Base-by-base conservation (phyloP, 2,888 invertebrate species). In the Phaonia tiefii region DNA sequence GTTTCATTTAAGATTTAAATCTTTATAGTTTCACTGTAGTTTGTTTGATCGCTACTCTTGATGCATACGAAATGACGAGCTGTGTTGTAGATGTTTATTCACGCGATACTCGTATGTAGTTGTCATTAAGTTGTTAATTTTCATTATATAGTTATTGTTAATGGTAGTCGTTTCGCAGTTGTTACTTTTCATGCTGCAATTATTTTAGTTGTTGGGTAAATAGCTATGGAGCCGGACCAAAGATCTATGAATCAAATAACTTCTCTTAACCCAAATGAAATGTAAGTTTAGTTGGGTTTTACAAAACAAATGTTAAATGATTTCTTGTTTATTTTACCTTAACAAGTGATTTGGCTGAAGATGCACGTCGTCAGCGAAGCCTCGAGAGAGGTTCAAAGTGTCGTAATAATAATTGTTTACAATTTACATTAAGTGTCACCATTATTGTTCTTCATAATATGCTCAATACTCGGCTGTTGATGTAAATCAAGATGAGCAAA, bases 41-140 rank as follows among this genome's bases (percentile, higher is more conserved):
- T n/a, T n/a, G n/a, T n/a, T n/a, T n/a, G n/a, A n/a, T n/a, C 10
- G 20, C 46, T 15, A 46, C 58, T 58, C 31, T 31, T 1, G 7
- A 39, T 63, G 63, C 4, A 63, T 63, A 20, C 22, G 17, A 42
- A 63, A 63, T 42, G 11, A 13, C 11, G 7, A 22, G 31, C 54
- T n/a, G n/a, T n/a, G n/a, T n/a, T n/a, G n/a, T n/a, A n/a, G n/a
- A 54, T 54, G 42, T 2, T 39, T 60, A 15, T 20, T 20, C 15
- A 60, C 37, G 0, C 2, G 15, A 15, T 15, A 15, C 39, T 60
- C 7, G 60, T 26, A 2, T 39, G 22, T 8, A 37, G 17, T 69
- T 71, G 49, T 51, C 77, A 77, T 63, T 46, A 67, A 17, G 39
- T 49, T 75, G 81, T 65, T 78, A 81, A 75, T 75, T 63, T 63